Conservation (phyloP, 53 echinoderm and acorn worm species). For the Crossaster papposus region DNA sequence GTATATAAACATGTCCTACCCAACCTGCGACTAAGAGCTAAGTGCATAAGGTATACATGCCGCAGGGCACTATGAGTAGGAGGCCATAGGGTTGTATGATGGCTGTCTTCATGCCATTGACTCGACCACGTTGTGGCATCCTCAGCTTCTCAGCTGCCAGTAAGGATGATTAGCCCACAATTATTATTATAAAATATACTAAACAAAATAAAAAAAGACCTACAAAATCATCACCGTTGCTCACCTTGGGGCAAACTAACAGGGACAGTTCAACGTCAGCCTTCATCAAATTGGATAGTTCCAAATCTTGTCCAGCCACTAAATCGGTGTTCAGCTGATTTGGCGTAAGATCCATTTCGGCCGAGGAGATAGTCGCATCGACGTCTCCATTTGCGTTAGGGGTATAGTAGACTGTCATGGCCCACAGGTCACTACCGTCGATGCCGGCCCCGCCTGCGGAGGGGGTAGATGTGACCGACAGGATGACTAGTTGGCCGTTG, state of each 20-base stretch:
- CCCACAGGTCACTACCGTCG: slow-evolving; percentile 62
- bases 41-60: too few species aligned
- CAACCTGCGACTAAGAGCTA: too few species aligned
- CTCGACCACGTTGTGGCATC: too few species aligned
- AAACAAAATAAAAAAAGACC: too few species aligned
- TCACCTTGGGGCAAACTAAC: slow-evolving; percentile 55
- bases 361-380: not conserved
- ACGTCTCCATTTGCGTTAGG: not conserved
- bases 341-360: not conserved
- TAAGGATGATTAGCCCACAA: too few species aligned
- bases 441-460: slow-evolving; percentile 53
- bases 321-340: slow-evolving; percentile 18
- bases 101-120: too few species aligned
- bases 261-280: slow-evolving; percentile 24
- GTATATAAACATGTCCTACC: too few species aligned
- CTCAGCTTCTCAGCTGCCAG: too few species aligned
- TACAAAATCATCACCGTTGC: not conserved
- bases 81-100: too few species aligned
- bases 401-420: slow-evolving; percentile 44
- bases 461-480: slow-evolving; percentile 44
- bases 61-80: too few species aligned
- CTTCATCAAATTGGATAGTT: slow-evolving; percentile 2
- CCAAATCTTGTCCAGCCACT: slow-evolving; percentile 33
- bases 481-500: not conserved
- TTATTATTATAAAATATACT: too few species aligned